phyloP scores from a whole-genome alignment of 2,113 vertebrate species.

The Phaethon lepturus region DNA sequence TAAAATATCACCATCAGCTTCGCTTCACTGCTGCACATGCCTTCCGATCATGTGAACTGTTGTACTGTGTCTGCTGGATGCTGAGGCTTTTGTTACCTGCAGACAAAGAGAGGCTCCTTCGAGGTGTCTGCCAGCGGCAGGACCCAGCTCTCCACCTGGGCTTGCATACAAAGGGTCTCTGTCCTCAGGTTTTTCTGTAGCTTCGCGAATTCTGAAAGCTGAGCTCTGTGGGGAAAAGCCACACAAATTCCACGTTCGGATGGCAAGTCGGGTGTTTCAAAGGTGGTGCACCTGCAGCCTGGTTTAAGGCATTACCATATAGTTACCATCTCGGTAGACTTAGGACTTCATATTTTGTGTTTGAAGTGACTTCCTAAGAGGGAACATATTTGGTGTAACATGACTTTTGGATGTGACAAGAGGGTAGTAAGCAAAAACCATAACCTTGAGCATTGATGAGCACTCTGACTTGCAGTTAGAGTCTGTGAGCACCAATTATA shows the following conservation, averaged over 20 bases:
- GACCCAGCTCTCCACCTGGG: conserved; percentile 30
- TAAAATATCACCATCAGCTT: background rate
- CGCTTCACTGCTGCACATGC: background rate
- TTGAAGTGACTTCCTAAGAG: background rate
- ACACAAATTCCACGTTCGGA: background rate
- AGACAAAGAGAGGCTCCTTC: conserved; percentile 47
- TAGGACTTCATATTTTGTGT: background rate
- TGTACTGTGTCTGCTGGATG: conserved; percentile 36
- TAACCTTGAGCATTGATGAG: background rate
- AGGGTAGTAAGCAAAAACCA: background rate
- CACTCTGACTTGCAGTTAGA: background rate
- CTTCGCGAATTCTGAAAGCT: conserved; percentile 48
- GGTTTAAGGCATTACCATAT: background rate
- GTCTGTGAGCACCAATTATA: accelerated
- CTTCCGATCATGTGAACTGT: background rate
- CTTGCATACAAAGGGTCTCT: conserved; percentile 63
- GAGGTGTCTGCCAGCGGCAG: conserved; percentile 33
- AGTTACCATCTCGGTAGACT: background rate
- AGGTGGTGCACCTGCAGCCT: background rate
- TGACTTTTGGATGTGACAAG: background rate
- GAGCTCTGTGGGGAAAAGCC: conserved; percentile 30
- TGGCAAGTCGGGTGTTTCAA: background rate
- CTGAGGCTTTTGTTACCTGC: conserved; percentile 44
- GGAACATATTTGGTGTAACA: background rate
- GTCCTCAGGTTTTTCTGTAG: conserved; percentile 18